phyloP scores from a whole-genome alignment of 2,888 invertebrate species.

The Anthrax anthrax region DNA sequence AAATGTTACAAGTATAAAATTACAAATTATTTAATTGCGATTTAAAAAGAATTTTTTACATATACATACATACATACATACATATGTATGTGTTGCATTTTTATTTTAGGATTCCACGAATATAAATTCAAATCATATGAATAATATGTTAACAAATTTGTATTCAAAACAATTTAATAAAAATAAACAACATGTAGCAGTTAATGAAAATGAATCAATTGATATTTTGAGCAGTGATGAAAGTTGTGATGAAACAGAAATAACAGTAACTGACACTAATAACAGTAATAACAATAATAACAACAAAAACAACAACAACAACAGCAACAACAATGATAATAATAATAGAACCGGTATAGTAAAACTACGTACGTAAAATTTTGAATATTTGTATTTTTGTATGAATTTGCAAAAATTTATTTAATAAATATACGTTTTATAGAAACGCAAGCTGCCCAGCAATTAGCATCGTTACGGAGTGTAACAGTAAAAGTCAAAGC shows the following conservation, averaged over 20 bases:
- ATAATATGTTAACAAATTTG: slow-evolving; percentile 34
- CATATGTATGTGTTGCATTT: too few species aligned
- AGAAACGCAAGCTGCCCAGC: too few species aligned
- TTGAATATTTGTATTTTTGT: neutral
- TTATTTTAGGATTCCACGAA: slow-evolving; percentile 15
- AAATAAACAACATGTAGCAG: neutral
- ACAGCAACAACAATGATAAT: slow-evolving; percentile 19
- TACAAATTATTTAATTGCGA: too few species aligned
- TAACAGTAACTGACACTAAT: slow-evolving; percentile 25
- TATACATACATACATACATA: too few species aligned
- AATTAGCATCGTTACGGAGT: too few species aligned
- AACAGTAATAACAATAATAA: neutral
- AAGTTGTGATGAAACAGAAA: slow-evolving; percentile 40
- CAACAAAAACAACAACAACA: slow-evolving; percentile 27
- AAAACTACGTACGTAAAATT: neutral
- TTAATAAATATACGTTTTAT: too few species aligned
- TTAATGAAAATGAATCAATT: slow-evolving; percentile 55
- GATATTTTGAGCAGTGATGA: slow-evolving; percentile 64
- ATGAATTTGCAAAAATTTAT: too few species aligned
- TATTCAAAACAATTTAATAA: slow-evolving; percentile 30
- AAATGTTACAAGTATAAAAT: too few species aligned
- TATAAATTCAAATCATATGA: slow-evolving; percentile 23
- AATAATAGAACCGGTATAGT: neutral
- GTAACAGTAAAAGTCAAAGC: too few species aligned
- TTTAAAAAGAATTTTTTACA: too few species aligned